Evolutionary conservation across 2,113 vertebrate species (phyloP).

Genomic region (Protobothrops flavoviridis): DNA sequence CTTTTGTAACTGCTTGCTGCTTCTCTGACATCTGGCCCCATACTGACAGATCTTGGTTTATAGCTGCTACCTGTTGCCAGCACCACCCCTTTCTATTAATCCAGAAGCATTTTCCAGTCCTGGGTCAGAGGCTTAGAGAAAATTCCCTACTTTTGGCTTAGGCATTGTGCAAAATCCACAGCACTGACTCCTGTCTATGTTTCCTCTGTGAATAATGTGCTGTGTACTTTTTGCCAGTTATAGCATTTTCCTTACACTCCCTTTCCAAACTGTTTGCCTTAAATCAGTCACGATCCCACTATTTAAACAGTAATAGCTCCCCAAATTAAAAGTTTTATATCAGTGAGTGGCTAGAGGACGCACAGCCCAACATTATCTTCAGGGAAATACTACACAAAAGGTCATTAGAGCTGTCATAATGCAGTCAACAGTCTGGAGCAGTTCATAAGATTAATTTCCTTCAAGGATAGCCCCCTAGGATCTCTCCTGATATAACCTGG

Average conservation of each 20-base stretch:
- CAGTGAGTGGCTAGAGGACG: neutral
- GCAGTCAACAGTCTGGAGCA: neutral
- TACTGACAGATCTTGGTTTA: neutral
- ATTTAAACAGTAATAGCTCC: slow-evolving; percentile 4
- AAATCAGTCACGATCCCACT: neutral
- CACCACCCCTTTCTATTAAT: neutral
- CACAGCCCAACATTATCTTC: neutral
- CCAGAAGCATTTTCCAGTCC: neutral
- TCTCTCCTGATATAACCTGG: neutral
- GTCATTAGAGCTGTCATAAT: neutral
- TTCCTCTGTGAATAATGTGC: neutral
- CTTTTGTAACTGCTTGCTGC: neutral
- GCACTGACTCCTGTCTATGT: neutral
- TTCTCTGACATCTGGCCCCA: neutral
- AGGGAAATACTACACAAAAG: neutral
- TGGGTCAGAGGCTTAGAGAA: neutral
- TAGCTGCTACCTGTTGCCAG: neutral
- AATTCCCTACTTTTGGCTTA: neutral
- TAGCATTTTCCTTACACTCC: neutral
- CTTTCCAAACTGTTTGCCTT: neutral
- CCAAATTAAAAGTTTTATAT: neutral
- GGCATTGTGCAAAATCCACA: neutral
- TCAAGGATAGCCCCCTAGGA: neutral
- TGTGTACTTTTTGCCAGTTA: neutral
- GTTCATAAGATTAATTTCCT: neutral